phyloP scores from a whole-genome alignment of 2,797 vertebrate species.

The Semaprochilodus insignis region DNA sequence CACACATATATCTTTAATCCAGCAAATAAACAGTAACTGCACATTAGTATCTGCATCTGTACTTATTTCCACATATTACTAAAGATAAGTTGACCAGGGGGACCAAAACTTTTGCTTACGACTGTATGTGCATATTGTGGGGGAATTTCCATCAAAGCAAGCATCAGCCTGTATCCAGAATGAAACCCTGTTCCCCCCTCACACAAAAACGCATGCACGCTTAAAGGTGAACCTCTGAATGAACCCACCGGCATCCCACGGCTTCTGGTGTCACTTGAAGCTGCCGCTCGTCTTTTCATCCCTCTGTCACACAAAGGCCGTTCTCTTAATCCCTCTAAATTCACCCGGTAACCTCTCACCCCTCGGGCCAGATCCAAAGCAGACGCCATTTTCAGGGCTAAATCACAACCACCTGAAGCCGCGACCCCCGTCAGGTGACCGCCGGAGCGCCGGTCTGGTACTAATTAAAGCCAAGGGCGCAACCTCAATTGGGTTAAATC shows the following conservation, averaged over 20 bases:
- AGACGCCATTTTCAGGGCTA: constrained; percentile 50
- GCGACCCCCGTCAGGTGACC: constrained; percentile 59
- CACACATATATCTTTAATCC: no score
- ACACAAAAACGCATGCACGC: background rate
- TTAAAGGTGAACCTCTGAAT: constrained; percentile 50
- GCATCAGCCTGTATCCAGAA: no score
- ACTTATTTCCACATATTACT: no score
- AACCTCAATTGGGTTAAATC: constrained; percentile 62
- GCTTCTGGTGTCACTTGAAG: constrained; percentile 42
- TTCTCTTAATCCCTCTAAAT: constrained; percentile 54
- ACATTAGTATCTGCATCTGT: no score
- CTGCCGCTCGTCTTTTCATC: constrained; percentile 33
- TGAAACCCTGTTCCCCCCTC: background rate
- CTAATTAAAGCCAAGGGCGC: constrained; percentile 61
- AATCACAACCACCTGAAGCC: constrained; percentile 57
- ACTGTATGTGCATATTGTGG: no score
- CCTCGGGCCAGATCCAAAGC: constrained; percentile 58
- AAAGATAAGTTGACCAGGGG: no score
- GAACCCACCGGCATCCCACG: constrained; percentile 10
- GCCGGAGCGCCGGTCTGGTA: constrained; percentile 48
- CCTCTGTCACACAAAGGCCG: constrained; percentile 51
- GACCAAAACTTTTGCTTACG: no score
- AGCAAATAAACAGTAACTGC: no score
- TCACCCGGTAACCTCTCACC: constrained; percentile 52
- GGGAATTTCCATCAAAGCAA: no score